These are phyloP conservation scores for Sylvia atricapilla DNA, from an alignment of 2,113 vertebrate species.

Conservation along the genomic window DNA sequence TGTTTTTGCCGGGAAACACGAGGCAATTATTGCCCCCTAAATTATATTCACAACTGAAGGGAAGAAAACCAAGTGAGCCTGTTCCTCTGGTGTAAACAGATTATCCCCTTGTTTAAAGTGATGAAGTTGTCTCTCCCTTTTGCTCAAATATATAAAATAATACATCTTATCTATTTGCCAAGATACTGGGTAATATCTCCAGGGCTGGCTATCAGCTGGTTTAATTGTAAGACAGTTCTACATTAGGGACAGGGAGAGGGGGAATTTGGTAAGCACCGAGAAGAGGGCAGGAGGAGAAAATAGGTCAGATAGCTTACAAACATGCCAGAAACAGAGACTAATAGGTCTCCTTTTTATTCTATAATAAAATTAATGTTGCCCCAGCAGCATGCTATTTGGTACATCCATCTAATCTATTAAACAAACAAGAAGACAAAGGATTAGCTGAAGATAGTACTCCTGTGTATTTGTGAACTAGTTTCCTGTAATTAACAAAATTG, in stretches of 20 bases:
- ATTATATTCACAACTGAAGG: constrained; percentile 7
- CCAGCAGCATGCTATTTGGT: constrained; percentile 55
- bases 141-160: constrained; percentile 28
- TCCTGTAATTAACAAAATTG: constrained; percentile 51
- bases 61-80: not conserved
- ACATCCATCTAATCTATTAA: constrained; percentile 67
- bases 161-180: constrained; percentile 32
- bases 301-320: constrained; percentile 56
- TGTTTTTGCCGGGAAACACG: not conserved
- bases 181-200: not conserved
- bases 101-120: constrained; percentile 5
- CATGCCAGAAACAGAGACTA: constrained; percentile 56
- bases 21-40: not conserved
- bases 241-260: not conserved
- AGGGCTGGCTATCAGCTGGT: constrained; percentile 21
- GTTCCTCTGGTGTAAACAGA: constrained; percentile 24
- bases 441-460: constrained; percentile 46
- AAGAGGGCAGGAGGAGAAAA: constrained; percentile 26
- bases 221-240: constrained; percentile 42
- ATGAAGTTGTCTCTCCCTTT: constrained; percentile 4
- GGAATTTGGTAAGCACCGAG: not conserved
- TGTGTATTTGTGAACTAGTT: constrained; percentile 57
- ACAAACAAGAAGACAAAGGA: constrained; percentile 60
- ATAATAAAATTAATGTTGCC: constrained; percentile 67
- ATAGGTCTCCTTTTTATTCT: constrained; percentile 53